Evolutionary conservation across 2,888 invertebrate species (phyloP), one percentile per base, ranked within the genome.

Genomic region (Parnassius orleans): DNA sequence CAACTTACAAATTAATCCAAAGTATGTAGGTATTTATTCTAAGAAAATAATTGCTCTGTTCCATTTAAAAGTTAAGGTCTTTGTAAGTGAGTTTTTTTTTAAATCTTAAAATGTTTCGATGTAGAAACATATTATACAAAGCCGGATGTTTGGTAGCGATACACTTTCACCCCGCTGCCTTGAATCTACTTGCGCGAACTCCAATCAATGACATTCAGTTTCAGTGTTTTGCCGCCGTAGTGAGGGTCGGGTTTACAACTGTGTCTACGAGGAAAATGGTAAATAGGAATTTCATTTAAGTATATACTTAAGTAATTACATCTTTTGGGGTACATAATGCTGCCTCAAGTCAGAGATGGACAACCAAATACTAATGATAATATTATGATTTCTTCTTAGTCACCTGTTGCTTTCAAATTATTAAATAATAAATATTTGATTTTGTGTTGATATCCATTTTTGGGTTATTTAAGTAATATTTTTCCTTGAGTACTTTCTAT

Each of bases 251-350:
- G 68, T 79, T 80, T 75, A 78, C 81, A 66, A 84, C 77, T 71
- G 76, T 78, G 69, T 70, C 75, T 66, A 87, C 72, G 74, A 90
- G 85, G 83, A 90, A 90, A 89, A 91, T 91, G 90, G 90, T 90
- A 74, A 72, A 72, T 71, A 46, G 33, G 5, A 5, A 33, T 33
- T 33, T 33, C 33, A 33, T 33, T 33, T 33, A 33, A 33, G 33
- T 33, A 33, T 33, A 7, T 33, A 33, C 33, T 33, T 33, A 33
- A 7, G 5, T 33, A 33, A 33, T 33, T 33, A 33, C 33, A 33
- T 7, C 7, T 33, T 7, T 33, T 33, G 24, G 3, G 5, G 24
- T 33, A 33, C 5, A 7, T 33, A 5, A 33, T 33, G 33, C 33
- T 7, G 33, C 5, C 33, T 33, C 33, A 33, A 33, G 33, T 33